phyloP scores from a whole-genome alignment of 2,113 vertebrate species.

The Synchiropus splendidus region DNA sequence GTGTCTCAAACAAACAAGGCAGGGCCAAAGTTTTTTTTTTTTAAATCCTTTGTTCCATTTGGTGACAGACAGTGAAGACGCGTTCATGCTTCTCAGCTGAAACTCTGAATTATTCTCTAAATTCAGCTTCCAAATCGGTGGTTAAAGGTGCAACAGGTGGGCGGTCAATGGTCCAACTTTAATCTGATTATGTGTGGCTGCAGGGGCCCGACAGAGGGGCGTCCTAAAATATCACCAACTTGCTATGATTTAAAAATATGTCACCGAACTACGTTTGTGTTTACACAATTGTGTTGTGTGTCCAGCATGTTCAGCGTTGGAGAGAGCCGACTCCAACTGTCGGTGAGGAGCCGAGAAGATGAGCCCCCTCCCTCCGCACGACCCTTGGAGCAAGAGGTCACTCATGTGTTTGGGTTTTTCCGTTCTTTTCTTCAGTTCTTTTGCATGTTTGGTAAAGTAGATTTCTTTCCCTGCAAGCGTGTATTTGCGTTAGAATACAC shows the following conservation, averaged over 20 bases:
- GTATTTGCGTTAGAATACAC: too few relatives aligned
- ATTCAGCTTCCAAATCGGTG: neutral
- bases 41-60: too few relatives aligned
- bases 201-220: neutral
- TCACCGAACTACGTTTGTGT: neutral
- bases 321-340: slow-evolving; percentile 54
- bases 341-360: slow-evolving; percentile 44
- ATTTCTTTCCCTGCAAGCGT: too few relatives aligned
- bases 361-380: slow-evolving; percentile 20
- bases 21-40: too few relatives aligned
- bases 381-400: slow-evolving; percentile 39
- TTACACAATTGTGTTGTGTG: slow-evolving; percentile 1
- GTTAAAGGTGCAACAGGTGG: slow-evolving; percentile 4
- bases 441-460: too few relatives aligned
- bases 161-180: slow-evolving; percentile 14
- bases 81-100: too few relatives aligned
- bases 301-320: slow-evolving; percentile 60
- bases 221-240: too few relatives aligned
- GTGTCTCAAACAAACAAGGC: too few relatives aligned
- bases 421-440: slow-evolving; percentile 6
- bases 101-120: too few relatives aligned
- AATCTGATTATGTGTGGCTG: slow-evolving; percentile 60
- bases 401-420: neutral
- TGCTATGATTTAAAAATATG: too few relatives aligned
- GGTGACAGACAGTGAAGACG: too few relatives aligned